A percentile compares a stretch with the other conserved stretches of the same genome.
phyloP scores from a whole-genome alignment of 2,888 invertebrate genomes.

The Ischnus inquisitorius region DNA sequence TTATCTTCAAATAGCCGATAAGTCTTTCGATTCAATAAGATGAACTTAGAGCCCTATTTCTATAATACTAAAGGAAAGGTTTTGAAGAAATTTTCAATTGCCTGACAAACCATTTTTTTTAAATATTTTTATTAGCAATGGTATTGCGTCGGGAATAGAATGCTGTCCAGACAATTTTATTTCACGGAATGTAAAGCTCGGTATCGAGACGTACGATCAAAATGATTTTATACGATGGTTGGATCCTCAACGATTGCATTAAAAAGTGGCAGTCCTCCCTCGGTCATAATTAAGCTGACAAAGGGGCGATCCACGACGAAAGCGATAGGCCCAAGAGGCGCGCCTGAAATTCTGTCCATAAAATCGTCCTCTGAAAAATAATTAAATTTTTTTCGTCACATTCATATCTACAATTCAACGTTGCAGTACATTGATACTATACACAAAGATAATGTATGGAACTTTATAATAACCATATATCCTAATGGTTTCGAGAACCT shows the following conservation, averaged over 20 bases:
- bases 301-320: conserved; percentile 62
- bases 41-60: not conserved
- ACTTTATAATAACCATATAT: not conserved
- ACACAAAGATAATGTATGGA: not conserved
- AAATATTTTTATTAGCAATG: not conserved
- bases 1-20: too few species aligned
- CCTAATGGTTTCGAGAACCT: not conserved
- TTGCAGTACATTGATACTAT: not conserved
- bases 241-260: conserved; percentile 8
- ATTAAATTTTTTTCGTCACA: not conserved
- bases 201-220: not conserved
- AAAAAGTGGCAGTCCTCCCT: conserved; percentile 23
- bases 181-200: not conserved
- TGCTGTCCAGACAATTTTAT: not conserved
- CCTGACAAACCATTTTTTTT: not conserved
- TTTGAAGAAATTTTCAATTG: not conserved
- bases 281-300: conserved; percentile 36
- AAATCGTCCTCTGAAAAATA: conserved; percentile 59
- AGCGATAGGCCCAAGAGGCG: not conserved
- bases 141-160: not conserved
- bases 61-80: not conserved
- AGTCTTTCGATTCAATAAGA: not conserved
- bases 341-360: conserved; percentile 42
- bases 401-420: not conserved
- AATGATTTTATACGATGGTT: not conserved